A percentile compares a stretch with the other conserved stretches of the same genome.
These are phyloP conservation scores for Sclerurus mexicanus DNA, from an alignment of 2,113 vertebrate species.

Conservation along the genomic window DNA sequence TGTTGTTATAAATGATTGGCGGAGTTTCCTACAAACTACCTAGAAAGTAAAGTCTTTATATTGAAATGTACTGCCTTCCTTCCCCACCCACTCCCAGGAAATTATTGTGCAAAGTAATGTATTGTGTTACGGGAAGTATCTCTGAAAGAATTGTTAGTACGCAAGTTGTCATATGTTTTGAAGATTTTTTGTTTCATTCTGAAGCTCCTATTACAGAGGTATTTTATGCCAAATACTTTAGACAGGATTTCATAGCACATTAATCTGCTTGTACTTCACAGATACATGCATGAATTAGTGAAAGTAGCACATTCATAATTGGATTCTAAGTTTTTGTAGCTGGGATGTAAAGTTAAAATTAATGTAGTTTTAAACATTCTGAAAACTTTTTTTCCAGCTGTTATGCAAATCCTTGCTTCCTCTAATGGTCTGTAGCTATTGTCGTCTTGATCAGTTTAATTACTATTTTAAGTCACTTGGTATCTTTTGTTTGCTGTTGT, in stretches of 20 bases:
- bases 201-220: not conserved
- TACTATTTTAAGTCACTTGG: not conserved
- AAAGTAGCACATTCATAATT: constrained; percentile 19
- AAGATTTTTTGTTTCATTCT: not conserved
- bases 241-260: not conserved
- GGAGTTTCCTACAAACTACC: not conserved
- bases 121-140: not conserved
- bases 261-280: constrained; percentile 32
- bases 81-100: not conserved
- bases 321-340: not conserved
- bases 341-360: constrained; percentile 14
- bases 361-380: not conserved
- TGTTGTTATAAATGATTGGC: not conserved
- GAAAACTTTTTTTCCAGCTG: not conserved
- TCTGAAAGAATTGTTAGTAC: not conserved
- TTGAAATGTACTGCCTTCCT: not conserved
- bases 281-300: constrained; percentile 18
- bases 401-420: not conserved
- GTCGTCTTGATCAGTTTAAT: not conserved
- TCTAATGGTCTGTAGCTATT: not conserved
- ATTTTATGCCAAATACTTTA: constrained; percentile 3
- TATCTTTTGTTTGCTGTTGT: not conserved
- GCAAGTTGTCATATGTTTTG: not conserved
- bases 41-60: not conserved
- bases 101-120: not conserved